phyloP scores from a whole-genome alignment of 2,113 vertebrate genomes.

The Chinchilla lanigera region DNA sequence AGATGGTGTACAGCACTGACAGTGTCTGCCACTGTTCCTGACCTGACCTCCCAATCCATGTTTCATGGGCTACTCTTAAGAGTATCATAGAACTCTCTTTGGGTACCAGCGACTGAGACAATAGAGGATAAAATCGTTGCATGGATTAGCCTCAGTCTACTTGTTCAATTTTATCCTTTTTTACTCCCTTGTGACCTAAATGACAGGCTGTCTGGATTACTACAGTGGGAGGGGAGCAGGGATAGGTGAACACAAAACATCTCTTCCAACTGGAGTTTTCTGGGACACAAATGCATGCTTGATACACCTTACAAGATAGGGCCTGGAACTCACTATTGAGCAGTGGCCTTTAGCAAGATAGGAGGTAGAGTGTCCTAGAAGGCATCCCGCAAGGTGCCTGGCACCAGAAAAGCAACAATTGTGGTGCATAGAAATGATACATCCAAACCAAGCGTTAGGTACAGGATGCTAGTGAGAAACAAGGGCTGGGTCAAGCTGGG shows the following conservation, averaged over 20 bases:
- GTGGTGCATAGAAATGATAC: neutral
- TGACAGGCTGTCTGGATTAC: neutral
- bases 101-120: neutral
- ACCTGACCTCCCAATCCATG: neutral
- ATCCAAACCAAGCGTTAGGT: neutral
- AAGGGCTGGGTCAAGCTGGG: fast-evolving
- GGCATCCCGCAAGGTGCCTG: neutral
- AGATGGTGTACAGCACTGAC: neutral
- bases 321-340: neutral
- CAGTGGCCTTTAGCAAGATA: neutral
- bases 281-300: neutral
- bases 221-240: neutral
- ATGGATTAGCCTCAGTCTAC: neutral
- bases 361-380: neutral
- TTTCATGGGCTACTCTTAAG: neutral
- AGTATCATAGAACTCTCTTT: neutral
- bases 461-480: neutral
- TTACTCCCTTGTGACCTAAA: neutral
- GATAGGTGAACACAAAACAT: neutral
- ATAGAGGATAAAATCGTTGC: neutral
- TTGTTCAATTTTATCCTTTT: neutral
- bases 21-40: neutral
- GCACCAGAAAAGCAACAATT: neutral
- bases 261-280: neutral
- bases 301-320: neutral